Evolutionary conservation across 2,888 invertebrate species (phyloP), one percentile per base, ranked within the genome.

Genomic region (Frankliniella intonsa): DNA sequence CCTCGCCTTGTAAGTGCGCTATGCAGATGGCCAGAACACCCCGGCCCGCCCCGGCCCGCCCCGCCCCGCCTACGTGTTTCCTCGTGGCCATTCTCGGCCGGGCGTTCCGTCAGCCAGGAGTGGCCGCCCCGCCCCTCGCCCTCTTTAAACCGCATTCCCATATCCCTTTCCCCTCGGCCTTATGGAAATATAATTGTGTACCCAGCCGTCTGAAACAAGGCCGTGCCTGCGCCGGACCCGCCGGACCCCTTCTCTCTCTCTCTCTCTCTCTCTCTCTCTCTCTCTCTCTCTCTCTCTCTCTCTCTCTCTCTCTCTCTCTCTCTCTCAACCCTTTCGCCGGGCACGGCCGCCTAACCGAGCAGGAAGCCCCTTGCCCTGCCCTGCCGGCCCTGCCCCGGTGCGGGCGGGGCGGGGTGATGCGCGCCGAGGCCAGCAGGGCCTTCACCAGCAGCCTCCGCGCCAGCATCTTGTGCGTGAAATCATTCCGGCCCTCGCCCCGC

Each of bases 271-370:
- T 55, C 55, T 55, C 55, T 55, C 55, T 55, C 55, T 55, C 55
- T 55, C 55, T 17, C 55, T 55, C 17, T 55, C 55, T 55, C 55
- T 17, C 14, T 55, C 55, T 55, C 55, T 55, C 55, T 17, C 55
- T 55, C 55, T 55, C 55, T 85, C 81, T 81, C 80, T 81, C 50
- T 38, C 84, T 84, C 84, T 84, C 83, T 80, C 81, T 84, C 83
- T 82, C 83, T 84, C 83, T 84, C 82, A 83, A 83, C 79, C 81
- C 81, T 49, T 79, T 38, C 50, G 84, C 83, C 84, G 55, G 55
- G 55, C 55, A 17, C 2, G 14, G 7, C 55, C 14, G 55, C 38
- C 38, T 55, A 55, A 55, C 55, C 55, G 55, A 55, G 55, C 14
- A 17, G 55, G 55, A 14, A 8, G 12, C 55, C 55, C 38, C 38